Evolutionary conservation across 2,113 vertebrate species (phyloP).

Genomic region (Lagopus leucura): DNA sequence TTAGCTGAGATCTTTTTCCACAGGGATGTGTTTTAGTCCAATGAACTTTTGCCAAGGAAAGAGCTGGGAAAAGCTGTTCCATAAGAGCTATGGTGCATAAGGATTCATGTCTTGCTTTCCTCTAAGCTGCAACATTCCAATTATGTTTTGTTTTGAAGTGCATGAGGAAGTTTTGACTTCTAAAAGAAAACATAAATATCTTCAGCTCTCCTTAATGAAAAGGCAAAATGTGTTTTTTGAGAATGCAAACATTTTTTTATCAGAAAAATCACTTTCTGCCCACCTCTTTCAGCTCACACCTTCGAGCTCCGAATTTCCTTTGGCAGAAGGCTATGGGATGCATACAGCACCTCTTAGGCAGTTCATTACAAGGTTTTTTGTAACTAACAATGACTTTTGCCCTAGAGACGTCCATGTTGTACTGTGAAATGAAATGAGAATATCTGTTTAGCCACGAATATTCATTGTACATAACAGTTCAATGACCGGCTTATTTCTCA

Average conservation of each 20-base stretch:
- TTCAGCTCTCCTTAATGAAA: not conserved
- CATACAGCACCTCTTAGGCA: not conserved
- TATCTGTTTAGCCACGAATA: not conserved
- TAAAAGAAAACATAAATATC: not conserved
- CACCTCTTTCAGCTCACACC: not conserved
- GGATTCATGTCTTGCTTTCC: not conserved
- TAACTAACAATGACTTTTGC: not conserved
- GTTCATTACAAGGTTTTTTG: not conserved
- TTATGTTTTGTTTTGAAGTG: not conserved
- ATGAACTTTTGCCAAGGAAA: not conserved
- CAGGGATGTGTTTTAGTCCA: not conserved
- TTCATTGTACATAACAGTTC: not conserved
- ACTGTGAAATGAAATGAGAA: not conserved
- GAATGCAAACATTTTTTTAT: not conserved
- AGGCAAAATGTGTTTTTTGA: not conserved
- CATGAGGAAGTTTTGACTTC: not conserved
- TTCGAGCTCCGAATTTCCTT: not conserved
- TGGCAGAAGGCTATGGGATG: not conserved
- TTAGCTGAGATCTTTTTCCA: not conserved
- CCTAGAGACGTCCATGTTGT: not conserved
- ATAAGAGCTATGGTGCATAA: rapidly evolving
- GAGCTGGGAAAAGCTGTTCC: not conserved
- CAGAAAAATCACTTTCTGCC: not conserved
- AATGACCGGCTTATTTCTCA: not conserved
- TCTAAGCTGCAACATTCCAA: not conserved